Evolutionary conservation across 2,797 vertebrate species (phyloP), one percentile per base, ranked within the genome.

Genomic region (Pogonophryne albipinna): DNA sequence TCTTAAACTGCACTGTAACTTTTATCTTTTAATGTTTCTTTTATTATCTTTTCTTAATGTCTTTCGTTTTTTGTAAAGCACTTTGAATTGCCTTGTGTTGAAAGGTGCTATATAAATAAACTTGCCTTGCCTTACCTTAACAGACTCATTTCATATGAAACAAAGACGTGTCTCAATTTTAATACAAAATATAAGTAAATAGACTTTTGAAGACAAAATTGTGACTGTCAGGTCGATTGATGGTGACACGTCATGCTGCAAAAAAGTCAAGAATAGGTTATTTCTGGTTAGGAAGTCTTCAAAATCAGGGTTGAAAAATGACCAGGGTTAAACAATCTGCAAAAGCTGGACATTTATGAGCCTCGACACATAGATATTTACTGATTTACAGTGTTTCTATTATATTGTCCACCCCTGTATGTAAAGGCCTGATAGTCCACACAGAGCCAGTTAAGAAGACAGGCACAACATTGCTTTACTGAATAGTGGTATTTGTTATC

Each of bases 401-500:
- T 61, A 27, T 58, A 46, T 58, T 27, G 59, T 71, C 56, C 61
- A 19, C 19, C 23, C 8, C 34, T 6, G 0, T 4, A 61, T 44
- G 16, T 9, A 7, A 10, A 63, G 66, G 10, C 6, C 19, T 1
- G 1, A 4, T 34, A 66, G 10, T 70, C 17, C 52, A 67, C 44
- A 71, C 64, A 69, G 20, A 76, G 23, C 4, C 23, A 20, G 44
- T 66, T 75, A 34, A 74, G 76, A 82, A 83, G 59, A 87, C 85
- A 90, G 86, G 87, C 81, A 88, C 83, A 74, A 80, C 52, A 76
- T 85, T 66, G 44, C 52, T 89, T 89, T 89, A 92, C 89, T 90
- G 76, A 87, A 73, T 75, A 90, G 86, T 91, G 85, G 88, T 89
- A 84, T 86, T 88, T 66, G 82, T 72, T 87, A 87, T 78, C 85